Conservation (phyloP, 2,113 vertebrate genomes). For the Gallinago jamesoni region DNA sequence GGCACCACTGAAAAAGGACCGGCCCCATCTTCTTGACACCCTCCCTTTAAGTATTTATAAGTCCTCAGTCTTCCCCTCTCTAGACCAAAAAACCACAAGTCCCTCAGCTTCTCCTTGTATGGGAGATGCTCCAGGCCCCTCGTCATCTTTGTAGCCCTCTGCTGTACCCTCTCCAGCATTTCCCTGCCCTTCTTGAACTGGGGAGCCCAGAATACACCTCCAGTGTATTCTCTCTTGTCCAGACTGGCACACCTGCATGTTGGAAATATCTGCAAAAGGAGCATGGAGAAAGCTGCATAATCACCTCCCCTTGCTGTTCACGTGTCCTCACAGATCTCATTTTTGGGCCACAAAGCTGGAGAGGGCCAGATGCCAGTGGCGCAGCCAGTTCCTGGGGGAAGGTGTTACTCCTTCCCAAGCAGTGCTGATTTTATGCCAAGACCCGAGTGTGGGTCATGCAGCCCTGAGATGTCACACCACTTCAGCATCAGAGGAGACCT, state of each 20-base stretch:
- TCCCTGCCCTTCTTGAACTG: no score
- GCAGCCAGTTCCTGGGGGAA: neutral
- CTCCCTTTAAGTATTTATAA: no score
- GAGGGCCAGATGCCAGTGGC: neutral
- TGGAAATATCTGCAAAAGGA: neutral
- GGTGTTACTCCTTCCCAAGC: fast-evolving
- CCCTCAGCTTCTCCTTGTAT: no score
- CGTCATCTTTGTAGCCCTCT: no score
- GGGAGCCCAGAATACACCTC: neutral
- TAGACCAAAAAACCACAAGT: no score
- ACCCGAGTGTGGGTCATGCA: fast-evolving
- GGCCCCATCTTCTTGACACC: no score
- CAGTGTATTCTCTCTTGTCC: fast-evolving
- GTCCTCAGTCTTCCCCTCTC: no score
- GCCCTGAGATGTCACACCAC: neutral
- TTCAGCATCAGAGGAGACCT: neutral
- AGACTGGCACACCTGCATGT: neutral
- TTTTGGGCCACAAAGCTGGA: neutral
- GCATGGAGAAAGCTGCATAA: neutral
- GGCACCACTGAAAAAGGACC: no score
- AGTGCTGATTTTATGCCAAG: neutral
- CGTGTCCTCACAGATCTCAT: neutral
- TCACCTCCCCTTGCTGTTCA: neutral
- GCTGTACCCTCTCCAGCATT: no score
- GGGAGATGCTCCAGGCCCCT: no score